phyloP scores from a whole-genome alignment of 1,140 invertebrate genomes.

The Pseudomyrmex cubaensis region DNA sequence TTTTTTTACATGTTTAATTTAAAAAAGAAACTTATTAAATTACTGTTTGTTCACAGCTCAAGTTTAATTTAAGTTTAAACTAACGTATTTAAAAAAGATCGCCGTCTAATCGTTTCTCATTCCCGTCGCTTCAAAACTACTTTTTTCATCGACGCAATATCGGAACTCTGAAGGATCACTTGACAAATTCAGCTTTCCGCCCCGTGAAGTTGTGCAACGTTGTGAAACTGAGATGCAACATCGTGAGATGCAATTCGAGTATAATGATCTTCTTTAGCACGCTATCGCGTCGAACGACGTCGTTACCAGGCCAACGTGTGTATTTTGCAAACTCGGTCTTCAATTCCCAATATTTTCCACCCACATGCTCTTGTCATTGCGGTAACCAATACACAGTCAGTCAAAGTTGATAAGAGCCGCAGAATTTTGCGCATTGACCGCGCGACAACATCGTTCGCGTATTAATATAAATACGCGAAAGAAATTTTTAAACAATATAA shows the following conservation, averaged over 20 bases:
- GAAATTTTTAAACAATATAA: not conserved
- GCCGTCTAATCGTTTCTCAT: no score
- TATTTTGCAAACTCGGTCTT: constrained; percentile 60
- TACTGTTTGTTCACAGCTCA: no score
- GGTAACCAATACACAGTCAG: constrained; percentile 61
- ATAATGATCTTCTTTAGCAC: constrained; percentile 42
- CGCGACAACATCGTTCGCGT: not conserved
- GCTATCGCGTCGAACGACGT: constrained; percentile 29
- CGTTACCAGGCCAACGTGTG: constrained; percentile 54
- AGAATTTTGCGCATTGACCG: not conserved
- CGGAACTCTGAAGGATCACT: not conserved
- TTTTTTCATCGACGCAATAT: no score
- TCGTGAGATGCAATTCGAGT: constrained; percentile 7
- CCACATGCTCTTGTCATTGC: constrained; percentile 43
- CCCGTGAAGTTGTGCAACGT: not conserved
- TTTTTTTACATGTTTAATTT: no score
- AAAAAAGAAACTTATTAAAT: no score
- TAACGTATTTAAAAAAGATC: no score
- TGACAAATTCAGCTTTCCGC: constrained; percentile 19
- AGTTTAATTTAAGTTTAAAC: no score
- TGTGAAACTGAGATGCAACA: not conserved
- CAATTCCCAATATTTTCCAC: constrained; percentile 66
- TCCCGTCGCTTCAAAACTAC: no score
- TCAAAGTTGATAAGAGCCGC: constrained; percentile 16
- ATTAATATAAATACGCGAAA: not conserved